Base-by-base conservation (phyloP, 2,797 vertebrate species). In the Decapterus maruadsi region DNA sequence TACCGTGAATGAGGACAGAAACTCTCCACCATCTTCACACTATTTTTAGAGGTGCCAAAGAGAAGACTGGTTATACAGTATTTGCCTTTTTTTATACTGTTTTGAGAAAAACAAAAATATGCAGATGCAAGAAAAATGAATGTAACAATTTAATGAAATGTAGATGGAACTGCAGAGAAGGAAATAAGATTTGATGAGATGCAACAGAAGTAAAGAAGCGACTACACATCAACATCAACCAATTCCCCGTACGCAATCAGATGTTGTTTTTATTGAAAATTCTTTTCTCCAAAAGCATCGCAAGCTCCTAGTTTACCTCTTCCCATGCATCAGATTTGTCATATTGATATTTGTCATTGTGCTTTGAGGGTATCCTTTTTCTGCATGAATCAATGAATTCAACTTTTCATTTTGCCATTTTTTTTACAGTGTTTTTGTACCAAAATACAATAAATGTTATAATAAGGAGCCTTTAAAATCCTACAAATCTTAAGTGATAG, bases 21-120 rank as follows among this genome's bases (percentile, higher is more conserved):
- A 75, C 61, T 22, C 72, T 70, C 53, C 22, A 67, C 40, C 20
- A 7, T 62, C 29, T 48, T 40, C 14, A 29, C 45, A 54, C 69
- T 88, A 83, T 91, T 91, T 77, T 81, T 75, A 72, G 75, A 75
- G 64, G 29, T 72, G 60, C 26, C 50, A 75, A 4, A 62, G 38
- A 69, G 43, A 65, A 43, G 1, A 40, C n/a, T 11, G 40, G 5
- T 42, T 38, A 1, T 14, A 26, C 26, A 26, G 26, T 26, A 14
- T 56, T 46, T 69, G 51, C 13, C 13, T 20, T 46, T 69, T 55
- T 34, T 22, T 4, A 3, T 11, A 56, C 8, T 38, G 17, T 36
- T 72, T 58, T 55, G n/a, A 51, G 42, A 31, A 56, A 69, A 66
- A 20, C 1, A 34, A 38, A 19, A 60, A 31, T 0, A 57, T 29